Base-by-base conservation (phyloP, 2,888 invertebrate genomes). In the Polymixis lichenea region DNA sequence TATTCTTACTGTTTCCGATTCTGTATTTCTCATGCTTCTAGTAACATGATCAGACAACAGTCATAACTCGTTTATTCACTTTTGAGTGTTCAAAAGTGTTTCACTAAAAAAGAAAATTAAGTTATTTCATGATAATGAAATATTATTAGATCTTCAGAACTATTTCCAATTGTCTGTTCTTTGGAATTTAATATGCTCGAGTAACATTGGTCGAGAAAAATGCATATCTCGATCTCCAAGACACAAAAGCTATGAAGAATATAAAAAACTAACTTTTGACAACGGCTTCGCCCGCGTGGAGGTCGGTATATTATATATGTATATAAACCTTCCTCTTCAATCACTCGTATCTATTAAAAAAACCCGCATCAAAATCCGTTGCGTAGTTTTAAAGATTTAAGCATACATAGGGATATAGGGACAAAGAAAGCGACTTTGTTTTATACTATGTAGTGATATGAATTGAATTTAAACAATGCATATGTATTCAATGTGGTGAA, bases 181-280 rank as follows among this genome's bases (percentile, higher is more conserved):
- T 82, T 64, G 78, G 86, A 89, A 88, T 89, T 82, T 87, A 87
- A 87, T 89, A 87, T 84, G 80, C 76, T 77, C 60, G 51, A 68
- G 78, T 84, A 84, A 80, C 81, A 72, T 72, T 68, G 77, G 72
- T 75, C 65, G 78, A 74, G 73, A 81, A 80, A 88, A 87, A 75
- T 77, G 66, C 74, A 75, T 43, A 65, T 49, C 60, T 68, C 11
- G 74, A 75, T 61, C 72, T 77, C n/a, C 22, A 56, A 60, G 56
- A 71, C 62, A 55, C 62, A 73, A 75, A 32, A 62, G 65, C 28
- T 61, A 82, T 64, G 60, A 71, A 74, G 72, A 56, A 75, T 51
- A 32, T 56, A n/a, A n/a, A n/a, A n/a, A n/a, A n/a, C n/a, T n/a
- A n/a, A n/a, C n/a, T n/a, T n/a, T n/a, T n/a, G n/a, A n/a, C n/a